These are phyloP conservation scores for Phycodurus eques DNA, from an alignment of 2,113 vertebrate species.

Conservation along the genomic window DNA sequence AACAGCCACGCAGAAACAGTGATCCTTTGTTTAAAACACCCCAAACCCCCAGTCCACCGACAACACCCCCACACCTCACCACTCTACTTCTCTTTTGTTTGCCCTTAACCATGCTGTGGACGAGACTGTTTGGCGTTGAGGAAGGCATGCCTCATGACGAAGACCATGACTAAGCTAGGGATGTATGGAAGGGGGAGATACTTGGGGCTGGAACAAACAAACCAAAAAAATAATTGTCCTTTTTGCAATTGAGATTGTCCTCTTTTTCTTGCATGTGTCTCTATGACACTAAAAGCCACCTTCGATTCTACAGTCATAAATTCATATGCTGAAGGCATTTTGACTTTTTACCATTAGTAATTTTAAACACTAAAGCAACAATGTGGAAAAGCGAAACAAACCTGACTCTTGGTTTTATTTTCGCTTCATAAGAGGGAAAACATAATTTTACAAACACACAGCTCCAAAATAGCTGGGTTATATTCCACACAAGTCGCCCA, in stretches of 20 bases:
- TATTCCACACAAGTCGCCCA: slow-evolving; percentile 22
- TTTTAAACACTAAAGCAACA: slow-evolving; percentile 51
- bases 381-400: slow-evolving; percentile 12
- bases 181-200: slow-evolving; percentile 21
- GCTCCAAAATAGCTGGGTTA: slow-evolving; percentile 32
- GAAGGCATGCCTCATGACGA: slow-evolving; percentile 83
- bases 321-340: slow-evolving; percentile 33
- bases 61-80: slow-evolving; percentile 21
- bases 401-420: slow-evolving; percentile 25
- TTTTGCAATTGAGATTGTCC: slow-evolving; percentile 35
- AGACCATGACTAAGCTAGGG: slow-evolving; percentile 49
- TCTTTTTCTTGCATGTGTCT: slow-evolving; percentile 68
- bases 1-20: slow-evolving; percentile 75
- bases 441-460: neutral
- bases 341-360: slow-evolving; percentile 29
- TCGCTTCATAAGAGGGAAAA: slow-evolving; percentile 15
- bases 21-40: slow-evolving; percentile 82
- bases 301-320: slow-evolving; percentile 15
- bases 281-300: slow-evolving; percentile 75
- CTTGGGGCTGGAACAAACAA: slow-evolving; percentile 19
- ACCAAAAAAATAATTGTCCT: neutral
- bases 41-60: neutral
- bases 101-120: slow-evolving; percentile 54
- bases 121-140: slow-evolving; percentile 70
- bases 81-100: slow-evolving; percentile 23